These are phyloP conservation scores for Malthinus flaveolus DNA, from an alignment of 2,888 invertebrate species.

Conservation along the genomic window DNA sequence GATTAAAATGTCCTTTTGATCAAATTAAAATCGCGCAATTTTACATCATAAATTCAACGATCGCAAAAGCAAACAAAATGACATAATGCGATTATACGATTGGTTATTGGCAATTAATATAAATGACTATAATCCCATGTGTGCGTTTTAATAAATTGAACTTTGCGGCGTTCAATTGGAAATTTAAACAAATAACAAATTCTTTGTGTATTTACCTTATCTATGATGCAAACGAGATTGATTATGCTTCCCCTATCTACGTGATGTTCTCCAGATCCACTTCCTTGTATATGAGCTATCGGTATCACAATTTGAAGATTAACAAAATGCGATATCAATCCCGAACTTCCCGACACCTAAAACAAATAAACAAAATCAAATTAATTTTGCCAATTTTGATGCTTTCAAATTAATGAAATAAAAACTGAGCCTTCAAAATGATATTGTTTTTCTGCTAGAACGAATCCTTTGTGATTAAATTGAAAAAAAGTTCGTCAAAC, in stretches of 20 bases:
- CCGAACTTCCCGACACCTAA: slow-evolving; percentile 82
- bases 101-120: no score
- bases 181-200: no score
- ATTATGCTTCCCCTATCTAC: slow-evolving; percentile 89
- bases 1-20: no score
- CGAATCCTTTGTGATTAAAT: slow-evolving; percentile 19
- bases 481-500: slow-evolving; percentile 22
- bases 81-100: no score
- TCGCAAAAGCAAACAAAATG: no score
- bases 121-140: no score
- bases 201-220: slow-evolving; percentile 68
- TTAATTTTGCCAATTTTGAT: slow-evolving; percentile 1
- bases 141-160: no score
- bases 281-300: slow-evolving; percentile 84
- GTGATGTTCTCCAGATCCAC: slow-evolving; percentile 79
- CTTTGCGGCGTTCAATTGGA: no score
- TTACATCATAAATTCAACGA: no score
- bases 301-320: slow-evolving; percentile 87
- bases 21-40: no score
- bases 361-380: slow-evolving; percentile 41
- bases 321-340: slow-evolving; percentile 84
- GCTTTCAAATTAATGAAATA: background rate
- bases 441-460: slow-evolving; percentile 21
- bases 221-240: slow-evolving; percentile 87
- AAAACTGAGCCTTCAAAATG: slow-evolving; percentile 14